These are phyloP conservation scores for Apaloderma vittatum DNA, from an alignment of 2,113 vertebrate genomes.

Conservation along the genomic window DNA sequence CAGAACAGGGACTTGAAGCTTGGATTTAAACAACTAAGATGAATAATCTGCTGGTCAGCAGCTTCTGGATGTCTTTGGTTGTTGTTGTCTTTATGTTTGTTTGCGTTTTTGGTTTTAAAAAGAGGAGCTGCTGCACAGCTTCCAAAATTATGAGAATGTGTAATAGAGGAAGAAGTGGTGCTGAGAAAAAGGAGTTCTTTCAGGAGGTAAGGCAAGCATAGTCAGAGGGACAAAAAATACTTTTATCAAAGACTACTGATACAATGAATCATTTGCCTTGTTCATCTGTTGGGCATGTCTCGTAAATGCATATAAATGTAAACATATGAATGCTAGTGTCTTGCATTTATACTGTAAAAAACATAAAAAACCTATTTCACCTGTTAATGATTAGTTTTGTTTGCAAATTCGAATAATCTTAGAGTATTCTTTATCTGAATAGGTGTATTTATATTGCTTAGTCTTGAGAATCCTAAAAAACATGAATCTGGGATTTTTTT, in stretches of 20 bases:
- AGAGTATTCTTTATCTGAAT: not conserved
- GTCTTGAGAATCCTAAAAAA: not conserved
- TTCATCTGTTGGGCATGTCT: not conserved
- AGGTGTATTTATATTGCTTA: not conserved
- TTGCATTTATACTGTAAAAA: not conserved
- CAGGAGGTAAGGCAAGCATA: not conserved
- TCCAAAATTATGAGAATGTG: not conserved
- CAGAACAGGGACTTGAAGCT: not conserved
- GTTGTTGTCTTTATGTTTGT: not conserved
- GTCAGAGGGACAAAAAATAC: not conserved
- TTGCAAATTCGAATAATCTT: not conserved
- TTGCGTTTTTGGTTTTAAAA: not conserved
- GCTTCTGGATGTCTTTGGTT: not conserved
- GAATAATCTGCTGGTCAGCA: not conserved
- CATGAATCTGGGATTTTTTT: not conserved
- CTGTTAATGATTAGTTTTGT: slow-evolving; percentile 10
- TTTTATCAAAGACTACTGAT: slow-evolving; percentile 9
- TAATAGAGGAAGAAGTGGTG: not conserved
- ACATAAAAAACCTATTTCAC: not conserved
- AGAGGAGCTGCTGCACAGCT: not conserved
- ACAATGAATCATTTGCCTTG: slow-evolving; percentile 26
- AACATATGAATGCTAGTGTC: not conserved
- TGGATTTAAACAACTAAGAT: not conserved
- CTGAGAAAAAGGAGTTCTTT: not conserved
- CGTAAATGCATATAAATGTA: not conserved